A percentile compares a stretch with the other conserved stretches of the same genome.
Evolutionary conservation across 1,140 invertebrate species (phyloP).

Genomic region (Heliconius melpomene): DNA sequence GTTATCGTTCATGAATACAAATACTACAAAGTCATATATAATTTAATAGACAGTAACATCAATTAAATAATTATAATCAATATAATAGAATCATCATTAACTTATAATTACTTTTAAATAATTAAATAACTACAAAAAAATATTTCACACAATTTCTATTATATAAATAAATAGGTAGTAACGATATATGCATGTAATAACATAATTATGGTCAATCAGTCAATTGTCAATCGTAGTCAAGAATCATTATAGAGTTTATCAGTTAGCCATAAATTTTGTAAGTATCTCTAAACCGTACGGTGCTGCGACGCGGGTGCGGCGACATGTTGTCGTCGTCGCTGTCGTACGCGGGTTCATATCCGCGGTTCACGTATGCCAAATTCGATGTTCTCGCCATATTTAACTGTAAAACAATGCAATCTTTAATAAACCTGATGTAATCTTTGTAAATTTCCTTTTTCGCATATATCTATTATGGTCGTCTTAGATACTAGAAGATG

Average conservation of each 20-base stretch:
- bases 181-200: no score
- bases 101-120: background rate
- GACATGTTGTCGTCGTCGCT: slow-evolving; percentile 74
- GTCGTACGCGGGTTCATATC: slow-evolving; percentile 81
- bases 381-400: slow-evolving; percentile 59
- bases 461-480: no score
- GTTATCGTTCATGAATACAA: background rate
- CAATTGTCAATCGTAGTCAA: background rate
- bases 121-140: background rate
- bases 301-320: slow-evolving; percentile 54
- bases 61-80: background rate
- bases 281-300: slow-evolving; percentile 60
- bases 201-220: background rate
- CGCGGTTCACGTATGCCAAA: slow-evolving; percentile 80
- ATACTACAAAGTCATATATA: background rate
- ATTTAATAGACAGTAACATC: background rate
- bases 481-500: no score
- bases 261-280: slow-evolving; percentile 19
- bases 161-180: no score
- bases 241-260: background rate
- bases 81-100: background rate
- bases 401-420: slow-evolving; percentile 44
- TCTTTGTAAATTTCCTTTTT: background rate
- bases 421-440: background rate
- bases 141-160: background rate